Percentiles rank a stretch among this genome's conserved stretches.
Evolutionary conservation across 1,140 invertebrate genomes (phyloP).

Genomic region (Uloborus diversus): DNA sequence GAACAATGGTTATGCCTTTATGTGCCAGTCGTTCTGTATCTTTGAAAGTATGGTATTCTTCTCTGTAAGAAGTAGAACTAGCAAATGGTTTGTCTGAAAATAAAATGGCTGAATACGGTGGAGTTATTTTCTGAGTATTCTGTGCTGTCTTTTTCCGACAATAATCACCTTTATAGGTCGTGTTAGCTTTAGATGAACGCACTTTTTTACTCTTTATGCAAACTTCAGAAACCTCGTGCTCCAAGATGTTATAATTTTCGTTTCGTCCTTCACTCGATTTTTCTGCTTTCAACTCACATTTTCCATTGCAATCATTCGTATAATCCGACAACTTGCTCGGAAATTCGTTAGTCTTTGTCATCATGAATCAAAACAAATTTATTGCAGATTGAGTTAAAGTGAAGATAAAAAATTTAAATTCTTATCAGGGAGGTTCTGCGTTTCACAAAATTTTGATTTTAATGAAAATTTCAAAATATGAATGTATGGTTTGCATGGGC

Average conservation of each 20-base stretch:
- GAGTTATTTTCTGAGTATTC: background rate
- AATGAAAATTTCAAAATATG: no score
- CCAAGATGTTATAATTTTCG: slow-evolving; percentile 8
- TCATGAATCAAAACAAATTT: no score
- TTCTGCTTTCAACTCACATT: no score
- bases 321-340: no score
- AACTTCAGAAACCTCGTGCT: background rate
- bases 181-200: background rate
- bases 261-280: no score
- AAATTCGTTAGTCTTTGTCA: no score
- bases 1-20: background rate
- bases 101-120: background rate
- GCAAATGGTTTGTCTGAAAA: background rate
- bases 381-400: no score
- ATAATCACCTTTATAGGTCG: slow-evolving; percentile 18
- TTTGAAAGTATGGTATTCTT: background rate
- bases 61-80: background rate
- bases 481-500: no score
- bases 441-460: no score
- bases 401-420: no score
- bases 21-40: background rate
- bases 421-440: no score
- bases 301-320: no score
- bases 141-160: background rate
- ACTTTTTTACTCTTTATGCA: background rate